Evolutionary conservation across 1,140 invertebrate genomes (phyloP).

Genomic region (Eciton burchellii): DNA sequence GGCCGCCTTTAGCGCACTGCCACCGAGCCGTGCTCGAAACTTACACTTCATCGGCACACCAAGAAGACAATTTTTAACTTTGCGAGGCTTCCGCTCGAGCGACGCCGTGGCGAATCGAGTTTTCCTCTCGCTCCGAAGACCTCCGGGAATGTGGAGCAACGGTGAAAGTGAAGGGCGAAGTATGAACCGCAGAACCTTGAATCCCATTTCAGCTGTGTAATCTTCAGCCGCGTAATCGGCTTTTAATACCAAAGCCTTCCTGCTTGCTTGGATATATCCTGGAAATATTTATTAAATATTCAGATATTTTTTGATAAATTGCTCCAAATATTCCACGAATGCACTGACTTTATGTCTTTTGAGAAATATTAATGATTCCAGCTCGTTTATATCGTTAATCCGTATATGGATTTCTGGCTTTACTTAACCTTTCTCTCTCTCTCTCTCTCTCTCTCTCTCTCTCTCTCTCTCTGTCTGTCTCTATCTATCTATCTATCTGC

Average conservation of each 20-base stretch:
- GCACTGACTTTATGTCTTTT: no score
- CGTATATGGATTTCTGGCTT: no score
- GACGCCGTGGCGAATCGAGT: constrained; percentile 30
- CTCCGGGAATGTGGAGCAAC: constrained; percentile 19
- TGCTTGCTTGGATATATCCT: no score
- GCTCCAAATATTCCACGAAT: no score
- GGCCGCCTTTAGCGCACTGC: constrained; percentile 69
- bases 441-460: no score
- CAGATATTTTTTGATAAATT: no score
- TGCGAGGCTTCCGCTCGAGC: constrained; percentile 2
- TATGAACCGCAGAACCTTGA: background rate
- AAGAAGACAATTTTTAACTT: constrained; percentile 71
- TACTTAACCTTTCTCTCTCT: no score
- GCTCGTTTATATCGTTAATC: no score
- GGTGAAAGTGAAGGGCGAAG: constrained; percentile 36
- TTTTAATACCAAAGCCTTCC: background rate
- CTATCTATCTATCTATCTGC: background rate
- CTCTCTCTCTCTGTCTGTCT: no score
- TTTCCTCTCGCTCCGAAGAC: constrained; percentile 23
- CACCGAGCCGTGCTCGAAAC: constrained; percentile 53
- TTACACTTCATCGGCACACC: constrained; percentile 47
- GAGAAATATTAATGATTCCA: no score
- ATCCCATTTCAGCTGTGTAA: background rate
- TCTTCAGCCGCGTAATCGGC: background rate
- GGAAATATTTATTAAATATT: no score